Percentiles rank a stretch among this genome's conserved stretches.
Conservation (phyloP, 2,113 vertebrate genomes). For the Rhagologus leucostigma region DNA sequence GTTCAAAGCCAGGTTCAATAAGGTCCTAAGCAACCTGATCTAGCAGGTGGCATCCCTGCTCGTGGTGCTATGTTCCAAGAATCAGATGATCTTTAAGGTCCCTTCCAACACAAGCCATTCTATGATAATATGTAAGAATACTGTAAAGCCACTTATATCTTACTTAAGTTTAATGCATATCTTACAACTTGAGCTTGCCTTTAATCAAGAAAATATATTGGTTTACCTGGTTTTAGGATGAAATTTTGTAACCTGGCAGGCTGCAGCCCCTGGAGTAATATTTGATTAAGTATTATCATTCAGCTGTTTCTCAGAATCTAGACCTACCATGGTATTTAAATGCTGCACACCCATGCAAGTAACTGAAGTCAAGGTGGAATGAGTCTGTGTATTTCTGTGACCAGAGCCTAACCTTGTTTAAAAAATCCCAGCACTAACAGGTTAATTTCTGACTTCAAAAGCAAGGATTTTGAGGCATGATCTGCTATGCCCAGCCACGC, state of each 20-base stretch:
- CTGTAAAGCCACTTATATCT: not conserved
- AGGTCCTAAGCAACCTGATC: not conserved
- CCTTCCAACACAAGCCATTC: not conserved
- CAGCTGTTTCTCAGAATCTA: not conserved
- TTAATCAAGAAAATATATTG: not conserved
- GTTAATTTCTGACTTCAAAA: not conserved
- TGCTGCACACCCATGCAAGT: not conserved
- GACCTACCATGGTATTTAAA: not conserved
- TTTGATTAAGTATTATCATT: not conserved
- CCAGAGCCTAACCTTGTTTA: not conserved
- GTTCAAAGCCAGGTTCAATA: not conserved
- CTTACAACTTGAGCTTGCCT: not conserved
- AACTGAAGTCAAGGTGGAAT: not conserved
- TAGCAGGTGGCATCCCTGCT: not conserved
- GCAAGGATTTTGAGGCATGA: not conserved
- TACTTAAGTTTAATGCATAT: not conserved
- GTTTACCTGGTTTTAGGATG: not conserved
- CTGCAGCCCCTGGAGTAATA: not conserved
- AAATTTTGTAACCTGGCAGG: not conserved
- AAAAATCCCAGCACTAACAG: not conserved
- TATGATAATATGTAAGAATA: not conserved
- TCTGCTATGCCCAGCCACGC: accelerated
- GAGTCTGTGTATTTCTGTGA: not conserved
- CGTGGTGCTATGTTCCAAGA: not conserved
- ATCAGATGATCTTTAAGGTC: not conserved